These are phyloP conservation scores for Lophura nycthemera DNA, from an alignment of 2,113 vertebrate genomes.

Conservation along the genomic window DNA sequence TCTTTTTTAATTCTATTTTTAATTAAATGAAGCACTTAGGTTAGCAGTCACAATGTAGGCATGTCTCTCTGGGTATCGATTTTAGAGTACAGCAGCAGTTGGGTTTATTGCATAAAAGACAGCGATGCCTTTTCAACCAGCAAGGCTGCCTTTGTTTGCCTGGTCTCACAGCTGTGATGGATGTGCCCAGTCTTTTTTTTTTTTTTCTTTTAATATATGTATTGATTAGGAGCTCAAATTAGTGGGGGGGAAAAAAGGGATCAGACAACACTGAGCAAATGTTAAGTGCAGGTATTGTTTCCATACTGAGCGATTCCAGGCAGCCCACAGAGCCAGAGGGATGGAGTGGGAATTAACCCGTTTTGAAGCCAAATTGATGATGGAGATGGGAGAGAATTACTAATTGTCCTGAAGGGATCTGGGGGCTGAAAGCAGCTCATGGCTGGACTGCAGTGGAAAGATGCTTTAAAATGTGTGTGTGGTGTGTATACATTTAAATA, in stretches of 20 bases:
- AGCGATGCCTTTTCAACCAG: background rate
- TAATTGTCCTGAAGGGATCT: background rate
- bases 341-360: background rate
- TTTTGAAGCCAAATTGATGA: background rate
- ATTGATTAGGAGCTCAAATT: background rate
- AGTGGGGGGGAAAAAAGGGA: background rate
- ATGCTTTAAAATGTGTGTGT: background rate
- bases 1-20: background rate
- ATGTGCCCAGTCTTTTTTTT: background rate
- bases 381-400: background rate
- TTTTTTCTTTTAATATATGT: background rate
- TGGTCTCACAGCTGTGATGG: background rate
- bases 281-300: background rate
- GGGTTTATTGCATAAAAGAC: background rate
- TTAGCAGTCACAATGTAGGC: background rate
- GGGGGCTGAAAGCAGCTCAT: background rate
- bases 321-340: background rate
- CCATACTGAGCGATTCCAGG: background rate
- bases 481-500: too few species aligned
- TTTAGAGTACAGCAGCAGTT: background rate
- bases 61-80: background rate
- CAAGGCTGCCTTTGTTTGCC: constrained; percentile 3
- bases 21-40: background rate
- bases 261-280: background rate
- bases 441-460: accelerated